phyloP scores from a whole-genome alignment of 2,797 vertebrate genomes.

The Pangasius krempfi region DNA sequence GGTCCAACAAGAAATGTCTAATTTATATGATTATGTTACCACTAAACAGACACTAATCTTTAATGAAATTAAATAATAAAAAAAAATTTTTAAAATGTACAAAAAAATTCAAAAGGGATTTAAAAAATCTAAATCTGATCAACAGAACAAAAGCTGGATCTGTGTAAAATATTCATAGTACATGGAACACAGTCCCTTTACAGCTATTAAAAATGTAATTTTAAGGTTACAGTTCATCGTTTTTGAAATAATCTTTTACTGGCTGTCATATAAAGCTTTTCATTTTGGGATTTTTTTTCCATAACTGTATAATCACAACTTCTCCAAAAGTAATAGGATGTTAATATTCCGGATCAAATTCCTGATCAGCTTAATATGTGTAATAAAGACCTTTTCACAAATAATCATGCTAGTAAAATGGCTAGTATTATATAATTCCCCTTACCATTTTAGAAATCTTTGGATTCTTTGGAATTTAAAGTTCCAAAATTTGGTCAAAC shows the following conservation, averaged over 20 bases:
- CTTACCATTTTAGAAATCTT: not conserved
- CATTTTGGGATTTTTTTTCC: not conserved
- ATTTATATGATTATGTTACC: not conserved
- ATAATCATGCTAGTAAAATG: not conserved
- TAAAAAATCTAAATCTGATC: not conserved
- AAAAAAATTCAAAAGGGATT: too few species aligned
- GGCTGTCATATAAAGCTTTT: not conserved
- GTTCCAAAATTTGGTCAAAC: not conserved
- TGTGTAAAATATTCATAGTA: not conserved
- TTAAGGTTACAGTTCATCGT: not conserved
- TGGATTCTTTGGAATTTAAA: not conserved
- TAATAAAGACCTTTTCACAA: not conserved
- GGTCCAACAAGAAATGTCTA: not conserved
- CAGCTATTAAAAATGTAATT: not conserved
- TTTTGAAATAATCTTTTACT: not conserved
- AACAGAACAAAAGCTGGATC: not conserved
- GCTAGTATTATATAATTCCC: not conserved
- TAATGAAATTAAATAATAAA: not conserved
- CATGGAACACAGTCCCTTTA: not conserved
- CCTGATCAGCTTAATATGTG: not conserved
- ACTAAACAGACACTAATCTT: not conserved
- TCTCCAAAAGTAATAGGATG: not conserved
- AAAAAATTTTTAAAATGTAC: not conserved
- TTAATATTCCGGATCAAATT: not conserved
- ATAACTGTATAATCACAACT: not conserved